Percentiles rank a stretch among this genome's conserved stretches.
Evolutionary conservation across 2,113 vertebrate genomes (phyloP).

Genomic region (Malurus cyaneus): DNA sequence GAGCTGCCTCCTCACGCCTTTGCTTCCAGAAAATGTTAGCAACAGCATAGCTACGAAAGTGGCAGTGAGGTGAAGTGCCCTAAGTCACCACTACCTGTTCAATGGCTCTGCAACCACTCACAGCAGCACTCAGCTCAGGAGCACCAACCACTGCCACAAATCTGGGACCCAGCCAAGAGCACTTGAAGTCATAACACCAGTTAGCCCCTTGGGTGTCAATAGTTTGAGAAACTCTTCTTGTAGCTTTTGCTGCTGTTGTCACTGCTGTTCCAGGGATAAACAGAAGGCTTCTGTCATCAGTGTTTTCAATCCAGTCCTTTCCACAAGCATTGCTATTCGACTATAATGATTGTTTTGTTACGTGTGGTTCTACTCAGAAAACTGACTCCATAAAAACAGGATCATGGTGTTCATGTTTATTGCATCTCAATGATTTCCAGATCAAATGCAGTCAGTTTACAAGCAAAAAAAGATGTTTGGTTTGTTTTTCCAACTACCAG

Average conservation of each 20-base stretch:
- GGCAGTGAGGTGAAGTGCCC: not conserved
- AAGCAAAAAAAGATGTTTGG: constrained; percentile 40
- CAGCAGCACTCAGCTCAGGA: not conserved
- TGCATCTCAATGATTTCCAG: constrained; percentile 62
- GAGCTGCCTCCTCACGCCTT: not conserved
- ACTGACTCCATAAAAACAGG: constrained; percentile 51
- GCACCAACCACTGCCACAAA: not conserved
- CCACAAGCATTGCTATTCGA: constrained; percentile 28
- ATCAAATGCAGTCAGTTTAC: constrained; percentile 49
- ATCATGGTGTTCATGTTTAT: constrained; percentile 58
- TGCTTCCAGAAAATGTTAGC: not conserved
- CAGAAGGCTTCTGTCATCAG: constrained; percentile 47
- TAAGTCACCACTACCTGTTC: not conserved
- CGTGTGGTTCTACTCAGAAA: constrained; percentile 23
- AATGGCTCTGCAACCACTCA: not conserved
- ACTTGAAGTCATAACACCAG: not conserved
- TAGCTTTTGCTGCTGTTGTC: not conserved
- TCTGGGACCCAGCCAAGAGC: not conserved
- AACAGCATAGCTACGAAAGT: not conserved
- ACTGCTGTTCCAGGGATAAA: constrained; percentile 18
- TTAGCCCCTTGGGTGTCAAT: not conserved
- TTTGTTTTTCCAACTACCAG: constrained; percentile 60
- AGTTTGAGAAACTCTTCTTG: not conserved
- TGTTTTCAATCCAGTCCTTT: constrained; percentile 27
- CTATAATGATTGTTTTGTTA: constrained; percentile 50